These are phyloP conservation scores for Podilymbus podiceps DNA, from an alignment of 2,113 vertebrate species.

Conservation along the genomic window DNA sequence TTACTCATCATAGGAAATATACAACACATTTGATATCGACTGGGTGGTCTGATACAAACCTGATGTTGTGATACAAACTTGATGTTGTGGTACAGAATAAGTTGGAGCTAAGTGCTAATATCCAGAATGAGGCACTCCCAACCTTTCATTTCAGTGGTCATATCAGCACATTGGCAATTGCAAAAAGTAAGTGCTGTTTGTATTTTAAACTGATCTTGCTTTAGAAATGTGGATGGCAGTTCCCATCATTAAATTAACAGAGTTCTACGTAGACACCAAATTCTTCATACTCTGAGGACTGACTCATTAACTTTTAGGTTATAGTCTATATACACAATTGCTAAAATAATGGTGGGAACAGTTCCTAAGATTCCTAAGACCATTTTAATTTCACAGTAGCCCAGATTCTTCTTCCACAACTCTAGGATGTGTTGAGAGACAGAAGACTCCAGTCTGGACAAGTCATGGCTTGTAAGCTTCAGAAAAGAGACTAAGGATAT, in stretches of 20 bases:
- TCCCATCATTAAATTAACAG: neutral
- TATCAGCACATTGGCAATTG: neutral
- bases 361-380: neutral
- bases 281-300: neutral
- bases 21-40: neutral
- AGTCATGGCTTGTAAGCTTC: neutral
- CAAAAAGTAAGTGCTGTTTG: neutral
- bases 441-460: fast-evolving
- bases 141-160: neutral
- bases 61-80: too few species aligned
- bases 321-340: neutral
- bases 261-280: neutral
- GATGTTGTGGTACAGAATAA: neutral
- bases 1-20: neutral
- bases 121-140: neutral
- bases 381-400: neutral
- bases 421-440: neutral
- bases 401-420: neutral
- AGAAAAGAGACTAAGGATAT: neutral
- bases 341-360: neutral
- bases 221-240: neutral
- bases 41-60: neutral
- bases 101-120: neutral
- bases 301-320: neutral
- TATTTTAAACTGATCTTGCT: neutral